phyloP scores from a whole-genome alignment of 2,888 invertebrate genomes.

The Meteorus cinctellus region DNA sequence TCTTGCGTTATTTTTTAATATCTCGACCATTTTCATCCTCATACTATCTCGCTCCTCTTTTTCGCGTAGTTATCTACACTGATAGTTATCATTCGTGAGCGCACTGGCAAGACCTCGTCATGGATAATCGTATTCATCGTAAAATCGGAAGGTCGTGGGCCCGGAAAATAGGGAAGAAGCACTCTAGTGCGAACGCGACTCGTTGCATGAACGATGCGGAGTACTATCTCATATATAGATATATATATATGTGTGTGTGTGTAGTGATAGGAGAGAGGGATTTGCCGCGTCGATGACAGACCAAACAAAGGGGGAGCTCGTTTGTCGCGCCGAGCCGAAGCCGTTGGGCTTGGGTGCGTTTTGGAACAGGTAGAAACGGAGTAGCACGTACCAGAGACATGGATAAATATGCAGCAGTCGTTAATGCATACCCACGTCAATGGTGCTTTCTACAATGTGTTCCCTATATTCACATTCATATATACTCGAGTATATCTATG shows the following conservation, averaged over 20 bases:
- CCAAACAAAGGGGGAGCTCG: slow-evolving; percentile 38
- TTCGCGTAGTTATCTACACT: neutral
- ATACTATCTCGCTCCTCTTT: neutral
- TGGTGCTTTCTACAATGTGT: slow-evolving; percentile 17
- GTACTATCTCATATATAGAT: neutral
- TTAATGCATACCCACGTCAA: slow-evolving; percentile 30
- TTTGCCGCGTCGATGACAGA: slow-evolving; percentile 36
- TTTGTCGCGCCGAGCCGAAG: slow-evolving; percentile 25
- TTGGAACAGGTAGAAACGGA: slow-evolving; percentile 36
- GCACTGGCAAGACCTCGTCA: slow-evolving; percentile 1
- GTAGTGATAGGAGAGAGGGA: slow-evolving; percentile 1
- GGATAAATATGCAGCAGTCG: slow-evolving; percentile 44
- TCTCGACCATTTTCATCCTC: neutral
- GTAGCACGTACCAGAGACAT: slow-evolving; percentile 13
- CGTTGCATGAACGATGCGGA: slow-evolving; percentile 10
- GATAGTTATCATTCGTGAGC: neutral
- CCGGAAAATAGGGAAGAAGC: slow-evolving; percentile 32
- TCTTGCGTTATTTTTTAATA: neutral
- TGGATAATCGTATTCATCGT: slow-evolving; percentile 38
- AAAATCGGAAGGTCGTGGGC: slow-evolving; percentile 18
- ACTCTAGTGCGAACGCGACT: slow-evolving; percentile 26
- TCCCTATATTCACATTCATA: slow-evolving; percentile 19
- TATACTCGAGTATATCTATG: neutral
- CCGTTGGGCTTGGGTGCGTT: slow-evolving; percentile 28
- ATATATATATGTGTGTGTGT: neutral